Conservation (phyloP, 2,888 invertebrate genomes). For the Ametastegia equiseti region DNA sequence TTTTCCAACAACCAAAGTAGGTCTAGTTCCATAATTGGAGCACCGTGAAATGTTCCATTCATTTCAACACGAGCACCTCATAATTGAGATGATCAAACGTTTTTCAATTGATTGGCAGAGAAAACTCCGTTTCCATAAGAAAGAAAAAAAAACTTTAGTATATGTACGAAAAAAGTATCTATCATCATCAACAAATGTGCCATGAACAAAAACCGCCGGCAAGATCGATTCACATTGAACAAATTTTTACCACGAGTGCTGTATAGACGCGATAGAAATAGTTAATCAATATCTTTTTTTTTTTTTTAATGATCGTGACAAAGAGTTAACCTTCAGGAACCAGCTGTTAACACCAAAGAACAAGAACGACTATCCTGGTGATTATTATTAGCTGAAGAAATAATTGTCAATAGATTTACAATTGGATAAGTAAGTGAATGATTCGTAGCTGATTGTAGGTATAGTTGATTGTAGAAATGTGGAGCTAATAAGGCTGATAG, state of each 20-base stretch:
- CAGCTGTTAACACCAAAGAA: slow-evolving; percentile 3
- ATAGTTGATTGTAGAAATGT: not conserved
- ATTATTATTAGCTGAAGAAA: not conserved
- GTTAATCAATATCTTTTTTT: not conserved
- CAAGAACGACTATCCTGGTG: not conserved
- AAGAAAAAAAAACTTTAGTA: too few species aligned
- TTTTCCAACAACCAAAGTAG: too few species aligned
- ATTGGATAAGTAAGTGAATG: not conserved
- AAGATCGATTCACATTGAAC: not conserved
- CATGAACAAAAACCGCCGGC: too few species aligned
- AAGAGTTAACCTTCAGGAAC: not conserved
- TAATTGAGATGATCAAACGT: too few species aligned
- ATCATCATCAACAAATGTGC: too few species aligned
- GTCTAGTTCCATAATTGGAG: too few species aligned
- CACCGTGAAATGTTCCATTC: too few species aligned
- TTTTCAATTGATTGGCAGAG: too few species aligned
- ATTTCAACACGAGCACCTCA: too few species aligned
- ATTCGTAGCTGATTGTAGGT: not conserved
- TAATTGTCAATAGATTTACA: not conserved
- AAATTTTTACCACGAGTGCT: not conserved
- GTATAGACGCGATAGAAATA: not conserved
- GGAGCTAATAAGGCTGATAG: not conserved
- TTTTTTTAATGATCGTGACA: not conserved
- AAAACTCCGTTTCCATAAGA: too few species aligned
- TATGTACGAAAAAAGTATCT: too few species aligned